Conservation (phyloP, 2,797 vertebrate genomes). For the Melopsittacus undulatus region DNA sequence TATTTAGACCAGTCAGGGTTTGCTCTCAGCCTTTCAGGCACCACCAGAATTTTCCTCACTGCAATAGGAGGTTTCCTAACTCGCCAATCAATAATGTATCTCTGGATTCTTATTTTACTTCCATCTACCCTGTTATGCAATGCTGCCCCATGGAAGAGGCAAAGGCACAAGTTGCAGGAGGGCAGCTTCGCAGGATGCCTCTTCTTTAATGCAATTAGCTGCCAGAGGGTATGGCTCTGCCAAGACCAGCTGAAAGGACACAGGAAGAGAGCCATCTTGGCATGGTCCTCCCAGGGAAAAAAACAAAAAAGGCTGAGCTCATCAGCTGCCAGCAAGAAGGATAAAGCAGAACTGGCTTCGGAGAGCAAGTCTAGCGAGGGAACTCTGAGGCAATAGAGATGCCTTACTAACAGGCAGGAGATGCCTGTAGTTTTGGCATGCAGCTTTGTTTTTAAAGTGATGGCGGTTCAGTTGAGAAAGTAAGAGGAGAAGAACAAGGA, state of each 20-base stretch:
- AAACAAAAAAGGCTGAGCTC: slow-evolving; percentile 30
- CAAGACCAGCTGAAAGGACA: slow-evolving; percentile 45
- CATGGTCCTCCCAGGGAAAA: slow-evolving; percentile 2
- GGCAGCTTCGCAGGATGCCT: not conserved
- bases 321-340: slow-evolving; percentile 1
- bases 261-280: slow-evolving; percentile 47
- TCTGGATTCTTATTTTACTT: not conserved
- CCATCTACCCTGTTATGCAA: not conserved
- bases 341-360: not conserved
- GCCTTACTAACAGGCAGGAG: not conserved
- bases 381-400: not conserved
- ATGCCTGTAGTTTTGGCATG: not conserved
- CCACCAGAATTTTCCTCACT: not conserved
- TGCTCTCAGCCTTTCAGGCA: slow-evolving; percentile 49
- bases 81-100: not conserved
- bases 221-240: slow-evolving; percentile 24
- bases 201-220: slow-evolving; percentile 3
- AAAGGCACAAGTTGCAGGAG: not conserved
- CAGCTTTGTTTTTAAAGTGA: not conserved
- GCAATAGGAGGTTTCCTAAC: not conserved
- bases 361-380: not conserved
- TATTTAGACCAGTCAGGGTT: slow-evolving; percentile 42
- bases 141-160: not conserved
- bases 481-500: not conserved
- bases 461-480: not conserved